These are phyloP conservation scores for Pentalonia nigronervosa DNA, from an alignment of 1,140 invertebrate genomes.

Conservation along the genomic window DNA sequence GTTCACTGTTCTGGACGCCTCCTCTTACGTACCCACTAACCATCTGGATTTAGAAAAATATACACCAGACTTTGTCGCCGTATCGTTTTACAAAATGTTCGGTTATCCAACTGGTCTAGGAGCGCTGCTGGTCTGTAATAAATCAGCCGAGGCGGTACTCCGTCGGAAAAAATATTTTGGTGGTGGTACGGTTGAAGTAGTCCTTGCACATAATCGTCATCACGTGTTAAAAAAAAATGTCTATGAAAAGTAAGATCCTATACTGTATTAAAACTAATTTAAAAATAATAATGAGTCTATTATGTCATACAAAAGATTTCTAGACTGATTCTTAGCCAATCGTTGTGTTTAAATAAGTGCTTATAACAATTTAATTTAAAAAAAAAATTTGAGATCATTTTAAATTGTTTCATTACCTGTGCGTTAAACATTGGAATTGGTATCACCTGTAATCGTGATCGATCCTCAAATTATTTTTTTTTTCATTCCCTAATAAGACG, in stretches of 20 bases:
- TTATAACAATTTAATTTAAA: too few species aligned
- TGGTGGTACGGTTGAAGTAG: conserved; percentile 88
- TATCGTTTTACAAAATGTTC: conserved; percentile 99
- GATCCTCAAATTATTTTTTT: too few species aligned
- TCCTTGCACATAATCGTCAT: conserved; percentile 74
- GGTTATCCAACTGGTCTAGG: conserved; percentile 95
- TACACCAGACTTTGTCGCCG: conserved; percentile 86
- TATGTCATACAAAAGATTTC: neutral
- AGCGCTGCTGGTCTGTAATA: conserved; percentile 81
- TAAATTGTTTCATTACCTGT: too few species aligned
- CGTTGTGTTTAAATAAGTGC: too few species aligned
- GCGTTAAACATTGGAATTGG: too few species aligned
- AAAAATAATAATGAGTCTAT: neutral
- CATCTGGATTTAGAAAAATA: conserved; percentile 75
- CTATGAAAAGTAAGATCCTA: conserved; percentile 74
- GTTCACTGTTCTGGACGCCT: conserved; percentile 88
- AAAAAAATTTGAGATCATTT: too few species aligned
- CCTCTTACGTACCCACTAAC: conserved; percentile 81
- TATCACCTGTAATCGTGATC: too few species aligned
- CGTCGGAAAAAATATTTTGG: conserved; percentile 81
- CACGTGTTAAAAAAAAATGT: conserved; percentile 74
- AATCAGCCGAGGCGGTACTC: conserved; percentile 70
- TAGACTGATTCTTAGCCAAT: too few species aligned
- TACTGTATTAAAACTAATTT: neutral
- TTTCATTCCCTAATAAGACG: too few species aligned